Conservation (phyloP, 2,113 vertebrate species). For the Myotis lucifugus region DNA sequence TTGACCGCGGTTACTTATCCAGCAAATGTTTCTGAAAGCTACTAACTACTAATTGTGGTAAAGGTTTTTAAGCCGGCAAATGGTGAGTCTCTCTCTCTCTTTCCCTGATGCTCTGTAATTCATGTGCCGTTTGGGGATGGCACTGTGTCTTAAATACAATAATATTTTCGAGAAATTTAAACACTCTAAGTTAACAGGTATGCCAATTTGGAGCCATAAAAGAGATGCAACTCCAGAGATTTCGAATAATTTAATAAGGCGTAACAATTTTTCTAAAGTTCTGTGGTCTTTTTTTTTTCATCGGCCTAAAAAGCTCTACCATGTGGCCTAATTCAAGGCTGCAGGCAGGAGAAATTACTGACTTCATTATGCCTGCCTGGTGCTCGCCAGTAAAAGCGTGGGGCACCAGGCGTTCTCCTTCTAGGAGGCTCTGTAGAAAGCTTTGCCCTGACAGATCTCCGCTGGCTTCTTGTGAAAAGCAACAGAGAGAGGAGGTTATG, state of each 20-base stretch:
- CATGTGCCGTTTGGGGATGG: slow-evolving; percentile 77
- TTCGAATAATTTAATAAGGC: slow-evolving; percentile 85
- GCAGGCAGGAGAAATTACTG: slow-evolving; percentile 77
- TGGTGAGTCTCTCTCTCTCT: slow-evolving; percentile 67
- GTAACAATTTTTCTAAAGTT: slow-evolving; percentile 81
- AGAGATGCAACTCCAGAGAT: slow-evolving; percentile 82
- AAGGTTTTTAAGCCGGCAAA: slow-evolving; percentile 85
- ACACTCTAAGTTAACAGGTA: slow-evolving; percentile 84
- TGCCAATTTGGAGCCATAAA: slow-evolving; percentile 81
- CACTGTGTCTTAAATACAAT: slow-evolving; percentile 81
- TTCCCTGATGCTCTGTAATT: slow-evolving; percentile 78
- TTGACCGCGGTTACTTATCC: slow-evolving; percentile 80
- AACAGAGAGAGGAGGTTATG: slow-evolving; percentile 53
- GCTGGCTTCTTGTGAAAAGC: slow-evolving; percentile 45
- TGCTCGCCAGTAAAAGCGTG: slow-evolving; percentile 67
- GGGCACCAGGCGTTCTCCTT: slow-evolving; percentile 32
- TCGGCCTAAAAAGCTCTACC: slow-evolving; percentile 75
- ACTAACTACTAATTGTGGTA: slow-evolving; percentile 84
- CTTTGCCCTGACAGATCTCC: slow-evolving; percentile 59
- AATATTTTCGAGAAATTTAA: slow-evolving; percentile 84
- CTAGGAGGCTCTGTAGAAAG: slow-evolving; percentile 69
- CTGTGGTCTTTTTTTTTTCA: slow-evolving; percentile 53
- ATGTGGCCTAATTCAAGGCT: slow-evolving; percentile 60
- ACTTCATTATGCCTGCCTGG: slow-evolving; percentile 65
- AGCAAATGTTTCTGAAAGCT: slow-evolving; percentile 86